These are phyloP conservation scores for Spea bombifrons DNA, from an alignment of 2,113 vertebrate genomes.

Conservation along the genomic window DNA sequence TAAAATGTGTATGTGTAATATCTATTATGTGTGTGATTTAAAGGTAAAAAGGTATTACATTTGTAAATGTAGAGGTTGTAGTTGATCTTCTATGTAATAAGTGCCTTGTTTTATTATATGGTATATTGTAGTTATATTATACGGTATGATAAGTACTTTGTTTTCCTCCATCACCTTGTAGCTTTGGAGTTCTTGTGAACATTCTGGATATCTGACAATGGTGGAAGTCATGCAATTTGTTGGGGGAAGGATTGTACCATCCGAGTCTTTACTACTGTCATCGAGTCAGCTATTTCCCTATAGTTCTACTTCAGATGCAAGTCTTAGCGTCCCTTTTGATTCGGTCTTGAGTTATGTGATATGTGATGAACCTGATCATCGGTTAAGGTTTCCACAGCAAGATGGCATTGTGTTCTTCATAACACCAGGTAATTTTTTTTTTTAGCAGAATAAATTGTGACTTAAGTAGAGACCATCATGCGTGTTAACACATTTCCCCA, in stretches of 20 bases:
- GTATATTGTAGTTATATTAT: too few species aligned
- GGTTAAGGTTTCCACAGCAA: conserved; percentile 67
- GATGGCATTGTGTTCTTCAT: conserved; percentile 67
- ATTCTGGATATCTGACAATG: conserved; percentile 72
- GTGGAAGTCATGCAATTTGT: conserved; percentile 64
- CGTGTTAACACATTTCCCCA: background rate
- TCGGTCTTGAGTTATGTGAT: conserved; percentile 74
- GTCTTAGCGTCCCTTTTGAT: conserved; percentile 60
- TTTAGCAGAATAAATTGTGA: background rate
- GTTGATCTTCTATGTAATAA: too few species aligned
- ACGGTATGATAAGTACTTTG: too few species aligned
- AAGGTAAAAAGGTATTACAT: too few species aligned
- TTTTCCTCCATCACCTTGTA: conserved; percentile 52
- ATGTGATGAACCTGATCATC: conserved; percentile 63
- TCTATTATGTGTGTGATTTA: too few species aligned
- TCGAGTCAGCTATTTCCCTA: conserved; percentile 2
- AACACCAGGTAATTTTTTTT: conserved; percentile 55
- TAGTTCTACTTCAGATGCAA: background rate
- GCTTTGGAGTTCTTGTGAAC: conserved; percentile 69
- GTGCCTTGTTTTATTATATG: too few species aligned
- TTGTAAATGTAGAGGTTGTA: too few species aligned
- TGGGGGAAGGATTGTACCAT: conserved; percentile 76
- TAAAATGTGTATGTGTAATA: too few species aligned
- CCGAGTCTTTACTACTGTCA: conserved; percentile 61
- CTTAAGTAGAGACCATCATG: background rate